phyloP scores from a whole-genome alignment of 2,797 vertebrate genomes.

The Enteromius afrohamiltoni region DNA sequence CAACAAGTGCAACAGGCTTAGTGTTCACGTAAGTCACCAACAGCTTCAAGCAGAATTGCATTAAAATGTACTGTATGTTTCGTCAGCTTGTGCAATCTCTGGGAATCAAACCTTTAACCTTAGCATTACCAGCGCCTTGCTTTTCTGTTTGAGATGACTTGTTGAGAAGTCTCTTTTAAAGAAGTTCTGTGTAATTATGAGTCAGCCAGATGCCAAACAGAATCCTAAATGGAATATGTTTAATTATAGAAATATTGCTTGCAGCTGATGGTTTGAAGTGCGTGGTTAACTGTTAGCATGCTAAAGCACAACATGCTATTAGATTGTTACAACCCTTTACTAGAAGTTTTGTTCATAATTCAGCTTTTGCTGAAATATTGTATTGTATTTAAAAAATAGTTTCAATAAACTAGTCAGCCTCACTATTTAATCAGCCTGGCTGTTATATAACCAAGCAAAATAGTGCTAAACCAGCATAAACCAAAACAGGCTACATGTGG shows the following conservation, averaged over 20 bases:
- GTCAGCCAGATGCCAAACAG: background rate
- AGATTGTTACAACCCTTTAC: background rate
- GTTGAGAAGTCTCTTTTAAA: background rate
- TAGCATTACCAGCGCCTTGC: background rate
- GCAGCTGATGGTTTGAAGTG: background rate
- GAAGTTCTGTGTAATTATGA: background rate
- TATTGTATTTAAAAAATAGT: background rate
- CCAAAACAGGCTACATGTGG: background rate
- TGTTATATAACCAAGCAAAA: background rate
- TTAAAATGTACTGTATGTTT: constrained; percentile 6
- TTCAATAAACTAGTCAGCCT: background rate
- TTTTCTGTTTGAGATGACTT: background rate
- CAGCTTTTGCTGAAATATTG: background rate
- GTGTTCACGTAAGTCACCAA: background rate
- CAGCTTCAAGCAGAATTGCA: constrained; percentile 5
- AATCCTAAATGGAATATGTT: background rate
- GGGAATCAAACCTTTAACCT: constrained; percentile 12
- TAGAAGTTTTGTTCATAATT: background rate
- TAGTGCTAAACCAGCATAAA: background rate
- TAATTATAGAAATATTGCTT: background rate
- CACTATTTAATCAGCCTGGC: background rate
- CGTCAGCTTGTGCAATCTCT: background rate
- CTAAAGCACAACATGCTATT: background rate
- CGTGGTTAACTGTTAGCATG: background rate
- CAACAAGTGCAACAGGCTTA: background rate